Evolutionary conservation across 2,797 vertebrate genomes (phyloP).

Genomic region (Chloroceryle inda): DNA sequence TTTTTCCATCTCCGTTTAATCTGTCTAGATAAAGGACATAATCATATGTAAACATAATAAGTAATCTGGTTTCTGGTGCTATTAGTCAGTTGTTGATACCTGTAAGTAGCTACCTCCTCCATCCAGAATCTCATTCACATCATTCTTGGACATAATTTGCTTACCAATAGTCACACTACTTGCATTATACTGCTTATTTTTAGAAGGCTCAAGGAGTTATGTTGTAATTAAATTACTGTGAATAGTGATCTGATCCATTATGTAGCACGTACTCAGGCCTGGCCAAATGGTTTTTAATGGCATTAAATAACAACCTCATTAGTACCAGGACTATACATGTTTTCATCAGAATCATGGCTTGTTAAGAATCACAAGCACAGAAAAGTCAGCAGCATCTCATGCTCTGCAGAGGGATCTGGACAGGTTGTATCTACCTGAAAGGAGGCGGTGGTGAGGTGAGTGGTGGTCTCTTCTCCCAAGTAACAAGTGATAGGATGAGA

Average conservation of each 20-base stretch:
- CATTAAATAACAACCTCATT: background rate
- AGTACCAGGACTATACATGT: background rate
- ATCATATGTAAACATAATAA: background rate
- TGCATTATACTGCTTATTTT: conserved; percentile 31
- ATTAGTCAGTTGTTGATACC: background rate
- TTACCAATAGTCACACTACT: background rate
- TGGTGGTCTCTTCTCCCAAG: no score
- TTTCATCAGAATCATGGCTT: background rate
- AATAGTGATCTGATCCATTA: conserved; percentile 2
- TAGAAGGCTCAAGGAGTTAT: conserved; percentile 22
- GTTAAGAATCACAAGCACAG: background rate
- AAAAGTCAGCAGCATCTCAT: background rate
- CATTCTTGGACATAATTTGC: background rate
- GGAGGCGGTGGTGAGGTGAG: no score
- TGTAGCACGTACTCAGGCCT: background rate
- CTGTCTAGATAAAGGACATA: background rate
- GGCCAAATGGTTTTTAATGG: background rate
- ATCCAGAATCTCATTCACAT: background rate
- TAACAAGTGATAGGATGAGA: no score
- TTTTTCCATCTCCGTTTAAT: background rate
- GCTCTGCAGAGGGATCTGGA: no score
- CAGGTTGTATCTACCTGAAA: no score
- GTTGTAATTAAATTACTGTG: conserved; percentile 22
- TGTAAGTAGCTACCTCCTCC: background rate
- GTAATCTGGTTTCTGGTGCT: background rate